Evolutionary conservation across 2,113 vertebrate genomes (phyloP), one percentile per base, ranked within the genome.

Genomic region (Tachysurus fulvidraco): DNA sequence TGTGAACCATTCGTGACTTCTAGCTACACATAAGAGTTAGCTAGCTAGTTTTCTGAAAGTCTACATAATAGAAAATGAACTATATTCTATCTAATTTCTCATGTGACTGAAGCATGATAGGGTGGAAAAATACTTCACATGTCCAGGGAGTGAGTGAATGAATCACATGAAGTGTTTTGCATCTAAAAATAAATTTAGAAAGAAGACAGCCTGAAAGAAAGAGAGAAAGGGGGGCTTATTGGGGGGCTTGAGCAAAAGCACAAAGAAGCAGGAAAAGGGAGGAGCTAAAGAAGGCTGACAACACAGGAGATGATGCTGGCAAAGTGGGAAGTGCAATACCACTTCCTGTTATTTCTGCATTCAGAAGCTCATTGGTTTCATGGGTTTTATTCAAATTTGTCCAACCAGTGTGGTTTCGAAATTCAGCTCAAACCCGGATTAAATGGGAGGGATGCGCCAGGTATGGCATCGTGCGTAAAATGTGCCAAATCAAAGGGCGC

Each of bases 281-380:
- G 81, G 79, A 46, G 30, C 25, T 57, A 41, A 55, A 73, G 10
- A 19, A 19, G 76, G 52, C 28, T 79, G 83, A 82, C 77, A n/a
- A 25, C 85, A 60, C 84, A 30, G 57, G 57, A 78, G 85, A 69
- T 86, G 87, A 90, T 88, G 86, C 80, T 87, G 88, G 86, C 84
- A 90, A 82, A 88, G 65, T 81, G 67, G 89, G 87, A 9, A 84
- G 89, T 84, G 25, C 50, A 67, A 19, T 0, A 54, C 21, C 69
- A 83, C 89, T 85, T 90, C 89, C 89, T 90, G 89, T 83, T 85
- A 88, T 85, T 86, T 52, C 79, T 64, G 62, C 44, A 84, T 73
- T 12, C 55, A 77, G 6, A 83, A 65, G 8, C 21, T 76, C 25
- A 81, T 87, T 87, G 85, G 82, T 50, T 74, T 55, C n/a, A 14